A percentile compares a stretch with the other conserved stretches of the same genome.
Conservation (phyloP, 2,888 invertebrate genomes). For the Agrenia bidenticulata region DNA sequence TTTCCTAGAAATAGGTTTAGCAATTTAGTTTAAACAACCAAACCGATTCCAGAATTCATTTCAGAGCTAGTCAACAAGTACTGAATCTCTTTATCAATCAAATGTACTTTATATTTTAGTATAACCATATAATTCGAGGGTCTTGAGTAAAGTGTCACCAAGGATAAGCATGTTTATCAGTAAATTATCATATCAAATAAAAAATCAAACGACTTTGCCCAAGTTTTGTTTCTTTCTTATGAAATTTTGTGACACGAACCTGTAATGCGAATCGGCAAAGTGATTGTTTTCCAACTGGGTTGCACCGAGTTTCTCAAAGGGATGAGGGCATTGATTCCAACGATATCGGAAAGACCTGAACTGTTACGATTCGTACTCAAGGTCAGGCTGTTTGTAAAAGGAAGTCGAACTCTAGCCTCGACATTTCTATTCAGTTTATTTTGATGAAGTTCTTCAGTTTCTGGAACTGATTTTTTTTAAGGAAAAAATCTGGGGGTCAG, state of each 20-base stretch:
- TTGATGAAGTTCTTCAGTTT: conserved; percentile 7
- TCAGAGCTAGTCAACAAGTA: too few relatives aligned
- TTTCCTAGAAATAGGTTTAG: too few relatives aligned
- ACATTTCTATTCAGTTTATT: conserved; percentile 13
- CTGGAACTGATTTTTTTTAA: conserved; percentile 11
- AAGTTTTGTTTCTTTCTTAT: too few relatives aligned
- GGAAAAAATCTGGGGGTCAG: neutral
- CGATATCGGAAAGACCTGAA: conserved; percentile 20
- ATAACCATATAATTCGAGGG: too few relatives aligned
- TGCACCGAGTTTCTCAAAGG: conserved; percentile 32
- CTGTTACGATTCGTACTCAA: neutral
- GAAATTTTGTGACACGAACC: neutral
- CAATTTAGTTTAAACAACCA: too few relatives aligned
- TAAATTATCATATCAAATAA: too few relatives aligned
- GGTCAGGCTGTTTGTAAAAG: neutral
- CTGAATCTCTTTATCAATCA: too few relatives aligned
- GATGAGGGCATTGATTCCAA: conserved; percentile 31
- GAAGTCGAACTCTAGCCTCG: neutral
- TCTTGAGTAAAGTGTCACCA: too few relatives aligned
- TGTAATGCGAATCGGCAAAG: conserved; percentile 19
- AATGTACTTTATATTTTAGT: too few relatives aligned
- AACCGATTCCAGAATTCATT: too few relatives aligned
- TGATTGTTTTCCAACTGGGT: conserved; percentile 41
- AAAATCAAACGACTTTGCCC: too few relatives aligned
- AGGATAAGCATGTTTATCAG: too few relatives aligned